phyloP scores from a whole-genome alignment of 1,140 invertebrate genomes.

The Drosophila watanabei region DNA sequence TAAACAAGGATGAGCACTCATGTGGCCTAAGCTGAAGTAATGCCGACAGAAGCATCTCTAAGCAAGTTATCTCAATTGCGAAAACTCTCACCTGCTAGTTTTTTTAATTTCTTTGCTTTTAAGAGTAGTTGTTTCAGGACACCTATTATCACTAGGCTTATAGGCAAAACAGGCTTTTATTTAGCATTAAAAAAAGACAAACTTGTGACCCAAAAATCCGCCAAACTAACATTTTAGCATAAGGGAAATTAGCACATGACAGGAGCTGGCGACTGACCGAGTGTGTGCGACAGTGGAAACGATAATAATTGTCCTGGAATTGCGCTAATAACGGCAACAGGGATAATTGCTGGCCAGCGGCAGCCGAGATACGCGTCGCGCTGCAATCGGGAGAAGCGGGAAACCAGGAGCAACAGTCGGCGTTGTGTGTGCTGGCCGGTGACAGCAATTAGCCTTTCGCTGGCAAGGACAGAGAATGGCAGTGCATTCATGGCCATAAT shows the following conservation, averaged over 20 bases:
- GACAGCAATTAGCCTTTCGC: conserved; percentile 57
- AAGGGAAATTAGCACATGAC: conserved; percentile 12
- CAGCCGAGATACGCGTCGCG: conserved; percentile 17
- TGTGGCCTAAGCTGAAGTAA: conserved; percentile 1
- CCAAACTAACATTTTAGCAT: conserved; percentile 38
- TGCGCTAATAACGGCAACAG: conserved; percentile 72
- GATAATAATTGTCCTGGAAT: conserved; percentile 73
- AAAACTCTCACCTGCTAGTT: neutral
- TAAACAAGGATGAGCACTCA: conserved; percentile 14
- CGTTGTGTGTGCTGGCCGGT: conserved; percentile 10
- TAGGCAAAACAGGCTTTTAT: neutral
- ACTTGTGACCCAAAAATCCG: conserved; percentile 25
- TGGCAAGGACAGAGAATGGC: conserved; percentile 33
- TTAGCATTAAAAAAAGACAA: conserved; percentile 2
- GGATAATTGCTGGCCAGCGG: conserved; percentile 61
- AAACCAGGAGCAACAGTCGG: conserved; percentile 42
- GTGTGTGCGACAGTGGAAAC: conserved; percentile 41
- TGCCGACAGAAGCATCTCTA: too few relatives aligned
- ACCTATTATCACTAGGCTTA: neutral
- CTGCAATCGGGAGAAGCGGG: neutral
- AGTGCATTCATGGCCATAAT: conserved; percentile 39
- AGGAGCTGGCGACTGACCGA: conserved; percentile 7
- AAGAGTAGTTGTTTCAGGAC: neutral
- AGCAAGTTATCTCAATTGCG: neutral
- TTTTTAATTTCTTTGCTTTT: neutral